Evolutionary conservation across 2,113 vertebrate genomes (phyloP).

Genomic region (Myrmecobius fasciatus): DNA sequence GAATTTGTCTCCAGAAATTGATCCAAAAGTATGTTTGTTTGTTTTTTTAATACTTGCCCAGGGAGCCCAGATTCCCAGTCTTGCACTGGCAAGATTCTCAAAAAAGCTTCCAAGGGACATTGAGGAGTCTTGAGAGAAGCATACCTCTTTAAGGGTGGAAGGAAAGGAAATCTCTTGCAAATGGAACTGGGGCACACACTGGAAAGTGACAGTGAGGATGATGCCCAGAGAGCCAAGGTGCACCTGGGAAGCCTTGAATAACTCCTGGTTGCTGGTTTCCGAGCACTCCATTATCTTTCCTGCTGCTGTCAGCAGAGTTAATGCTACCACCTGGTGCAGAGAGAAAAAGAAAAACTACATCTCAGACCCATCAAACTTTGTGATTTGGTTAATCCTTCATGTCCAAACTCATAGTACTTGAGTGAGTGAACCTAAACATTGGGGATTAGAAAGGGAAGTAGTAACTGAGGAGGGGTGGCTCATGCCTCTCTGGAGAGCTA

Average conservation of each 20-base stretch:
- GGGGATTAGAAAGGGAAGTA: neutral
- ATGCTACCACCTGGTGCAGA: constrained; percentile 67
- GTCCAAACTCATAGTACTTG: neutral
- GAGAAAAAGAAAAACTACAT: too few relatives aligned
- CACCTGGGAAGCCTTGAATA: constrained; percentile 80
- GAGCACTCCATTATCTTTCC: constrained; percentile 83
- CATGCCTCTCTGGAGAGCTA: neutral
- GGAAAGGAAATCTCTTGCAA: constrained; percentile 82
- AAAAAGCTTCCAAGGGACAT: neutral
- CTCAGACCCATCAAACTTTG: neutral
- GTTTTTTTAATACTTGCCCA: neutral
- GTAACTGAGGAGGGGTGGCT: neutral
- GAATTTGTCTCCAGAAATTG: neutral
- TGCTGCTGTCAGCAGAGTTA: constrained; percentile 76
- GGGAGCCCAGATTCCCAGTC: neutral
- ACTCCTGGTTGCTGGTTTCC: constrained; percentile 53
- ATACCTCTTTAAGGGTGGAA: constrained; percentile 83
- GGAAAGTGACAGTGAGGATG: constrained; percentile 83
- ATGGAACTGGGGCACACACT: constrained; percentile 82
- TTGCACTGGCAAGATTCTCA: neutral
- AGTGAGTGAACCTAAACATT: neutral
- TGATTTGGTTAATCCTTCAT: neutral
- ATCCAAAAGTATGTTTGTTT: neutral
- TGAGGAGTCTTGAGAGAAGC: neutral
- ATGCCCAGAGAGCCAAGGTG: constrained; percentile 84